Conservation (phyloP, 2,888 invertebrate genomes). For the Sesia apiformis region DNA sequence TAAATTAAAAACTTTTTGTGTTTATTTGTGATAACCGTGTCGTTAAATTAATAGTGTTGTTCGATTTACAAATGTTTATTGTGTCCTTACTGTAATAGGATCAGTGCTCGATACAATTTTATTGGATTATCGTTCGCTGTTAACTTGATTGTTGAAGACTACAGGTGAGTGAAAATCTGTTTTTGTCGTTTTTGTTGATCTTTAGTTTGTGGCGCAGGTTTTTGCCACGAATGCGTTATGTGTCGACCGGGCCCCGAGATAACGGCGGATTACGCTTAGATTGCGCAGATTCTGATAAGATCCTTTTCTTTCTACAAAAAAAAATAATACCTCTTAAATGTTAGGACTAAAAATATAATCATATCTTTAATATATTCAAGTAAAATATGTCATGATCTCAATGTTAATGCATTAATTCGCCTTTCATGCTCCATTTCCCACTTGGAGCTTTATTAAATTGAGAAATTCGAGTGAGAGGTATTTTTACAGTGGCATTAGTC, state of each 20-base stretch:
- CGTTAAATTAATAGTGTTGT: slow-evolving; percentile 47
- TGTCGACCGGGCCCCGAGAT: slow-evolving; percentile 41
- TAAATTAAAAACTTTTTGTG: slow-evolving; percentile 32
- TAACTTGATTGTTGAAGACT: slow-evolving; percentile 47
- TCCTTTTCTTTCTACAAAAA: slow-evolving; percentile 1
- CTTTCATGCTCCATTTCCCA: slow-evolving; percentile 46
- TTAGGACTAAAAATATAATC: no score
- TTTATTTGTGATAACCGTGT: slow-evolving; percentile 42
- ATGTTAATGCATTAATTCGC: slow-evolving; percentile 4
- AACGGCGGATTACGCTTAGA: slow-evolving; percentile 58
- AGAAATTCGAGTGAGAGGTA: slow-evolving; percentile 44
- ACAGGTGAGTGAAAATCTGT: slow-evolving; percentile 41
- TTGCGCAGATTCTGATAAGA: slow-evolving; percentile 65
- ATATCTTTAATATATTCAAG: no score
- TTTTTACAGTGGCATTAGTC: neutral
- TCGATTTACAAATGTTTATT: slow-evolving; percentile 50
- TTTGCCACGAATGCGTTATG: slow-evolving; percentile 58
- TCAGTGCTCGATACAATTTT: slow-evolving; percentile 57
- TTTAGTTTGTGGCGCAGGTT: slow-evolving; percentile 13
- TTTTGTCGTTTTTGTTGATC: slow-evolving; percentile 2
- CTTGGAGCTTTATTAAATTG: slow-evolving; percentile 19
- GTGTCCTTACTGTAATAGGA: slow-evolving; percentile 65
- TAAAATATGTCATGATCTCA: no score
- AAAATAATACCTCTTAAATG: no score
- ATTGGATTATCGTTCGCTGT: slow-evolving; percentile 68